Base-by-base conservation (phyloP, 2,113 vertebrate species). In the Phylloscopus trochilus region DNA sequence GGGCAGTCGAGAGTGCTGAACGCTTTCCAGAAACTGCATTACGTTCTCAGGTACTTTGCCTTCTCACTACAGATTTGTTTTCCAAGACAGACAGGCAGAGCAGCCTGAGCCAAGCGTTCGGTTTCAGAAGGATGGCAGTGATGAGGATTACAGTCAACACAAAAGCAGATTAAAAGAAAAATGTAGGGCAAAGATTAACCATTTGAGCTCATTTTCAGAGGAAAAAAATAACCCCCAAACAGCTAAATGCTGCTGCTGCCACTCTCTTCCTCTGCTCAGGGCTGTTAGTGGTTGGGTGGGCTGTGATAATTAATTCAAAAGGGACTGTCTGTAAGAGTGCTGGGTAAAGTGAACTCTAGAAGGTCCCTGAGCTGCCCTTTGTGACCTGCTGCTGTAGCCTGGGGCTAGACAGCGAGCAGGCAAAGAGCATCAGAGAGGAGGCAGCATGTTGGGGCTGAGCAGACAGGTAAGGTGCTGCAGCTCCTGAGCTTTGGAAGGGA, bases 171-270 rank as follows among this genome's bases (percentile, higher is more conserved):
- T 96, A 94, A 88, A 85, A 93, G 87, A 63, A 91, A 94, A 95
- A 95, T 93, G 92, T 96, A 94, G 94, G 95, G 78, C 95, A 90
- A 91, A 86, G 92, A 95, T 95, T 91, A 96, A 96, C 91, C 67
- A 31, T 87, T 94, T 92, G 41, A 70, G 75, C 51, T 89, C 81
- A 37, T 76, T 94, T 92, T 77, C 58, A 15, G 21, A n/a, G 22
- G 5, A 4, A 4, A 33, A 19, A 39, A 55, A 60, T 62, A 59
- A 4, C 31, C 37, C 47, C 33, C 13, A 41, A 58, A 27, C 33
- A 83, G 63, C 41, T 4, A 24, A 49, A 52, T 27, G 51, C 63
- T 51, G 51, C 84, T 59, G 51, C 51, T 43, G 51, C 33, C 37
- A 15, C 31, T 41, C 43, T 77, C 44, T 43, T 60, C 37, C 64